Base-by-base conservation (phyloP, 2,888 invertebrate genomes). In the Achlya flavicornis region DNA sequence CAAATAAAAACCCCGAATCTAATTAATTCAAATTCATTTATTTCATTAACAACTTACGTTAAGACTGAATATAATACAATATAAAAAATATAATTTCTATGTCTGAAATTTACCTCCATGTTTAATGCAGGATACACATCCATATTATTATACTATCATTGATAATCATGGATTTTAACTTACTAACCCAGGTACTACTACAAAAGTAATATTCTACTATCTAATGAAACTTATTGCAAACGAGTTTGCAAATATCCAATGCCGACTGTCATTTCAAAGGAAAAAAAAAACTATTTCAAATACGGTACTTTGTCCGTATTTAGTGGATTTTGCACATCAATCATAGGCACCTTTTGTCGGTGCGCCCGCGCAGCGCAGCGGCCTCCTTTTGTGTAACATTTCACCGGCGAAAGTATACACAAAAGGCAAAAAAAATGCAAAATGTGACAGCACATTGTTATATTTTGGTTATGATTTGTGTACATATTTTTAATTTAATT, bases 281-380 rank as follows among this genome's bases (percentile, higher is more conserved):
- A 8, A 26, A 33, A 35, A n/a, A 33, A 32, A 60, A 60, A 43
- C 38, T 60, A 41, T 53, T 53, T 10, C 8, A 19, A 53, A 53
- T 53, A 60, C 71, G 71, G 66, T 69, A 69, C 64, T 69, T 64
- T 63, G 58, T 66, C 65, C 73, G 72, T 64, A 70, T 70, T 71
- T 63, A 63, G 63, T 33, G 68, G 69, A 72, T 73, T 79, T 73
- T 68, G 71, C 75, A 73, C 77, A 78, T 77, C 80, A 64, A 72
- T 81, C 78, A 78, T 73, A 66, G 61, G n/a, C 3, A 53, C 8
- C 57, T 73, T 77, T 78, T 81, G 78, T 78, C 77, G 77, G 76
- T 32, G 43, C 32, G 53, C 19, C 19, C 3, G 19, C 53, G 53
- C 33, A 26, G 32, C 19, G 58, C 19, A 59, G 78, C 81, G 82